Evolutionary conservation across 1,140 invertebrate species (phyloP), one percentile per base, ranked within the genome.

Genomic region (Aphidius gifuensis): DNA sequence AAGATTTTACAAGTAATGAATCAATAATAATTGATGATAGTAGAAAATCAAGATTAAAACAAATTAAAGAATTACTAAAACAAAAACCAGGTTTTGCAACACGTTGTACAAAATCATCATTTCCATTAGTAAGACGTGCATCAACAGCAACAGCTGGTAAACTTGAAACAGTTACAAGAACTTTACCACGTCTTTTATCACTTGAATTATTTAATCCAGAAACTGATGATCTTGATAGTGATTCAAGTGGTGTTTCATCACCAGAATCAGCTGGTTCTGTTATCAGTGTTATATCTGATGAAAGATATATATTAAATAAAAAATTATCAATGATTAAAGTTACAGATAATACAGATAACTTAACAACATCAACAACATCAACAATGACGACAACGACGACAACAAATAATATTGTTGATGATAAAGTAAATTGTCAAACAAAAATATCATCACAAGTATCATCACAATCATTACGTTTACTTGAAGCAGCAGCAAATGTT

Each of bases 181-280:
- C 82, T 58, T 38, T 89, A 44, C 90, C 90, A 0, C 87, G 89
- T 59, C 73, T 93, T 9, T 80, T 93, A 59, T 90, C 90, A 3
- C 76, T 94, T 56, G 93, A 94, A 74, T 78, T 94, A 6, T 95
- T 93, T 70, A 94, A 95, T 80, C 93, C 92, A 2, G 92, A 93
- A 71, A 93, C 89, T 6, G 93, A 95, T 74, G 93, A 95, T 70
- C 84, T 93, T 75, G 93, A 94, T 71, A 93, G 91, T 68, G 92
- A 94, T 74, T 93, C 91, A 1, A 92, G 90, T 66, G 91, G 91
- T 21, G 87, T 91, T 3, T 93, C 91, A 0, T 93, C 92, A 0
- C 92, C 92, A 4, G 91, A 94, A 72, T 94, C 92, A 4, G 86
- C 90, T 1, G 90, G 91, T 63, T 92, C 90, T 69, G 91, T 93